Conservation (phyloP, 2,113 vertebrate species). For the Takifugu bimaculatus region DNA sequence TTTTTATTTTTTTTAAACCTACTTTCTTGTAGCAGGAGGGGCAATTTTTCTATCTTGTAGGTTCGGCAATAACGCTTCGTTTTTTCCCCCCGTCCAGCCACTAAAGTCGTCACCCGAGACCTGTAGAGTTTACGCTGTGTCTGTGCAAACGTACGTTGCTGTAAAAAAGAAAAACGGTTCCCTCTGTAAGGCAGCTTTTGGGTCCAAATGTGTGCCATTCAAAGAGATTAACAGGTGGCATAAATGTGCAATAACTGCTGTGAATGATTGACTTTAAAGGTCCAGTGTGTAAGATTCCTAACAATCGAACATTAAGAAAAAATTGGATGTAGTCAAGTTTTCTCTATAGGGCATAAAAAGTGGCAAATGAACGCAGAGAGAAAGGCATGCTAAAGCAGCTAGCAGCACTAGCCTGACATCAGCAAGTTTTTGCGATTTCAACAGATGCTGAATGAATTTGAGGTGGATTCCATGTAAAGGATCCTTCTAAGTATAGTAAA, state of each 20-base stretch:
- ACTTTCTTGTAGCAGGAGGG: constrained; percentile 72
- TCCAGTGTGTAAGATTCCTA: too few relatives aligned
- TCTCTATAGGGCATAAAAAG: too few relatives aligned
- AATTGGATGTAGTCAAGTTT: too few relatives aligned
- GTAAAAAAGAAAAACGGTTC: constrained; percentile 25
- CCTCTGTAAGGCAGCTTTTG: constrained; percentile 55
- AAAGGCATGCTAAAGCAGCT: too few relatives aligned
- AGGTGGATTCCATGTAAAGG: too few relatives aligned
- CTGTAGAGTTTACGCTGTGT: constrained; percentile 6
- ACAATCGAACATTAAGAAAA: too few relatives aligned
- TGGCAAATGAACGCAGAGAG: too few relatives aligned
- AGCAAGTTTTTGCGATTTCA: too few relatives aligned
- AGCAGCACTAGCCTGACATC: too few relatives aligned
- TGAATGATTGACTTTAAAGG: constrained; percentile 8
- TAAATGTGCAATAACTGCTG: constrained; percentile 53
- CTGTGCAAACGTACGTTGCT: constrained; percentile 15
- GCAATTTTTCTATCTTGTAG: constrained; percentile 72
- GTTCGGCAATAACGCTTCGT: constrained; percentile 77
- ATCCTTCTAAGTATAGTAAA: too few relatives aligned
- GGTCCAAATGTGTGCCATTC: constrained; percentile 44
- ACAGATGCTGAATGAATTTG: too few relatives aligned
- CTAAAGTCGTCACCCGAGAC: constrained; percentile 6
- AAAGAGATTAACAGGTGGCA: constrained; percentile 41
- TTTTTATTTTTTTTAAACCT: constrained; percentile 57
- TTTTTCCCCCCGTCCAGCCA: constrained; percentile 23